Evolutionary conservation across 2,888 invertebrate species (phyloP).

Genomic region (Dicyrtoma fusca): DNA sequence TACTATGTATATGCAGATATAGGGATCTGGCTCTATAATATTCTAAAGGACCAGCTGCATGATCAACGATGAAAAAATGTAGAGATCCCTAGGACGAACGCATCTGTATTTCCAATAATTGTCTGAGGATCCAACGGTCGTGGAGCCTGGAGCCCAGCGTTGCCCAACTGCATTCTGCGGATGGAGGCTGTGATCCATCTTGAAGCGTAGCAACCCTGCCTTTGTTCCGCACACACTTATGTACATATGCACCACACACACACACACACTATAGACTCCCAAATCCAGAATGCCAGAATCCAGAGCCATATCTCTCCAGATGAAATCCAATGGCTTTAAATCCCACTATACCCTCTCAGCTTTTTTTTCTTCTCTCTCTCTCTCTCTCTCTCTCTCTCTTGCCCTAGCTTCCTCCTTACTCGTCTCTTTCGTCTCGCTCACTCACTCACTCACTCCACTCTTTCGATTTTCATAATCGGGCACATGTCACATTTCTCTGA

Average conservation of each 20-base stretch:
- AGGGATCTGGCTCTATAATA: not conserved
- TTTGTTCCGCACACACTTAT: not conserved
- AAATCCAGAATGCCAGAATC: too few relatives aligned
- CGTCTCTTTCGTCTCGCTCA: too few relatives aligned
- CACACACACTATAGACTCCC: not conserved
- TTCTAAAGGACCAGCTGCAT: conserved; percentile 22
- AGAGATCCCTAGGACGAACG: conserved; percentile 37
- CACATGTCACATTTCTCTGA: conserved; percentile 31
- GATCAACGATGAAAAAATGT: conserved; percentile 17
- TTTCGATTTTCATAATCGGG: conserved; percentile 37
- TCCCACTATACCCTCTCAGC: not conserved
- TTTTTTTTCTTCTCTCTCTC: not conserved
- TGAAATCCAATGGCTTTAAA: not conserved
- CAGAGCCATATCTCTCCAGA: not conserved
- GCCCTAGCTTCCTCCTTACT: not conserved
- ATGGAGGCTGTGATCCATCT: not conserved
- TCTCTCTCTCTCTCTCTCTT: too few relatives aligned
- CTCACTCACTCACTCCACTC: conserved; percentile 7
- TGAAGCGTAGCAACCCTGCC: conserved; percentile 16
- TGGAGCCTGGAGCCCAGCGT: conserved; percentile 1
- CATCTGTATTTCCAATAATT: conserved; percentile 47
- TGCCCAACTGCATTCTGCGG: conserved; percentile 10
- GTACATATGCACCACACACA: too few relatives aligned
- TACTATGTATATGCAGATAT: not conserved
- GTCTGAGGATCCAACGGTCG: conserved; percentile 30